Conservation (phyloP, 2,888 invertebrate genomes). For the Boloria selene region DNA sequence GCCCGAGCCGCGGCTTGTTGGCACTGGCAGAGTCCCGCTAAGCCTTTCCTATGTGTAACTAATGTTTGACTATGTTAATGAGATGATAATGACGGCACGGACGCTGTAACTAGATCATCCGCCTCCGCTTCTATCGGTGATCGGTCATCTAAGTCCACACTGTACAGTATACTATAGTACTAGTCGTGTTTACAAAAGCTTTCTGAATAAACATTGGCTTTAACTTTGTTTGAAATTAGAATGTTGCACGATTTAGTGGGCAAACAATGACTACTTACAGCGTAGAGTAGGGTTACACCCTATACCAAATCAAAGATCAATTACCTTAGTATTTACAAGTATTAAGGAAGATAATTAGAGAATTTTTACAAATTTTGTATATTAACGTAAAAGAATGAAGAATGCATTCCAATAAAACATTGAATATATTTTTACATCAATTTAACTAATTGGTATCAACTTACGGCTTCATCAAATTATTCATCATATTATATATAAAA, state of each 20-base stretch:
- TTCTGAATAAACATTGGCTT: slow-evolving; percentile 66
- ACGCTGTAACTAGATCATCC: slow-evolving; percentile 70
- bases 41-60: slow-evolving; percentile 74
- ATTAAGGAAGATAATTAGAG: too few species aligned
- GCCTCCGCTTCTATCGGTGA: slow-evolving; percentile 50
- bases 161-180: slow-evolving; percentile 35
- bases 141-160: slow-evolving; percentile 56
- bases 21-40: slow-evolving; percentile 63
- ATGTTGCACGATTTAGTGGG: slow-evolving; percentile 39
- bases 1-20: slow-evolving; percentile 65
- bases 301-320: neutral
- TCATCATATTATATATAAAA: too few species aligned
- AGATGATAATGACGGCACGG: slow-evolving; percentile 73
- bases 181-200: slow-evolving; percentile 61
- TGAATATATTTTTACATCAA: too few species aligned
- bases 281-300: slow-evolving; percentile 5
- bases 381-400: too few species aligned
- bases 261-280: slow-evolving; percentile 28
- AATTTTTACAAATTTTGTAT: too few species aligned
- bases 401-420: too few species aligned
- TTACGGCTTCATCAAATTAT: too few species aligned
- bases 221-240: slow-evolving; percentile 36
- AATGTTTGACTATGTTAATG: slow-evolving; percentile 79
- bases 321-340: neutral
- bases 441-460: too few species aligned